Evolutionary conservation across 2,797 vertebrate species (phyloP), one percentile per base, ranked within the genome.

Genomic region (Schizopygopsis malacanthus): DNA sequence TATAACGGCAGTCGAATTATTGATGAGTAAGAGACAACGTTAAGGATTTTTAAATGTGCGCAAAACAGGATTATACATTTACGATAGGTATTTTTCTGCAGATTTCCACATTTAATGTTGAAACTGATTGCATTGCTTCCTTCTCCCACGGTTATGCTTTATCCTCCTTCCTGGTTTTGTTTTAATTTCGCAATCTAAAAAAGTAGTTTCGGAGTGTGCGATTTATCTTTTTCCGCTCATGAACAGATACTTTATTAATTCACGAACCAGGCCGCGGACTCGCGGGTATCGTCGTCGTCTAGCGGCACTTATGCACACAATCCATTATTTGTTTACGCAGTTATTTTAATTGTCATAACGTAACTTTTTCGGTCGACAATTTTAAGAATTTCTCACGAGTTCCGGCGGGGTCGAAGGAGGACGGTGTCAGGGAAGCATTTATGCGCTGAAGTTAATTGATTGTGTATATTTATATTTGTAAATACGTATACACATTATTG

Each of bases 401-500:
- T 83, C 43, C 22, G 67, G 77, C 65, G 65, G 81, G 72, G 63
- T 70, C 25, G 20, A 9, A 69, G 25, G 79, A 25, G 67, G 25
- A 63, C 33, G 84, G 82, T 13, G 50, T 3, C 63, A 88, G 86
- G 87, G 75, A 88, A 88, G 89, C 89, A 88, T 89, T 88, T 89
- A 87, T 90, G 87, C 69, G 84, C 86, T 84, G 88, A 87, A 73
- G 87, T 86, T 81, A 80, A 82, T 78, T 87, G 85, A 90, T 93
- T 95, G 93, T 95, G 94, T 95, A 89, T 91, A 86, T 89, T 93
- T 92, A 90, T 90, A 89, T 91, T 82, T 95, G 92, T 94, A 93
- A 92, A 93, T 93, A 91, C 93, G 91, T 95, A 95, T 95, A 95
- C 93, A 94, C 94, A 94, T 89, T 93, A 92, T 93, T 91, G 92